Base-by-base conservation (phyloP, 2,113 vertebrate species). In the Patagioenas fasciata region DNA sequence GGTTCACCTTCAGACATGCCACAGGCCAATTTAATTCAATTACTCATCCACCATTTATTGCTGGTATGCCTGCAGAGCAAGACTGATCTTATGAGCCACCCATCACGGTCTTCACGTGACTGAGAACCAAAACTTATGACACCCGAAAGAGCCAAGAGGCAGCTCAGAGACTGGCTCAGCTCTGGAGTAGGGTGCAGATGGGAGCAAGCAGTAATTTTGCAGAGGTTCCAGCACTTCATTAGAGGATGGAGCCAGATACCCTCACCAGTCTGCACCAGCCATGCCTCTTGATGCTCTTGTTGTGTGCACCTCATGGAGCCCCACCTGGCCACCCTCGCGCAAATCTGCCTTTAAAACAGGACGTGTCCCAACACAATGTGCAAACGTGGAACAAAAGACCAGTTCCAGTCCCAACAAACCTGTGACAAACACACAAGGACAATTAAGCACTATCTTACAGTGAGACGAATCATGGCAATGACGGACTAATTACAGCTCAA, bases 61-160 rank as follows among this genome's bases (percentile, higher is more conserved):
- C 31, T 85, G 29, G 32, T 29, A 34, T 23, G 20, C n/a, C 61
- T 74, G 56, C 62, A 66, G 26, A 25, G 31, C 8, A 32, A 40
- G n/a, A 74, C 31, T 54, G 24, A 67, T 38, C n/a, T 61, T 38
- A 58, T 7, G 21, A 67, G 10, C 7, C 53, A 65, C 47, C 8
- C 50, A 50, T 3, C n/a, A 48, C 0, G 0, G 15, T 36, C 36
- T 91, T 88, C 47, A 50, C 4, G 2, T 1, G 1, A 58, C 20
- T 8, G 15, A 92, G 24, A 85, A 66, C 16, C 53, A 40, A 31
- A 67, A 50, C 26, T 54, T 17, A 0, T 24, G 60, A 53, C 24
- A 44, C 20, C 18, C 1, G 0, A 38, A 79, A 91, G 25, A n/a
- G 40, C 25, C 47, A 48, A 66, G 31, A 83, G 28, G 23, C 21